Base-by-base conservation (phyloP, 1,140 invertebrate species). In the Danaus plexippus region DNA sequence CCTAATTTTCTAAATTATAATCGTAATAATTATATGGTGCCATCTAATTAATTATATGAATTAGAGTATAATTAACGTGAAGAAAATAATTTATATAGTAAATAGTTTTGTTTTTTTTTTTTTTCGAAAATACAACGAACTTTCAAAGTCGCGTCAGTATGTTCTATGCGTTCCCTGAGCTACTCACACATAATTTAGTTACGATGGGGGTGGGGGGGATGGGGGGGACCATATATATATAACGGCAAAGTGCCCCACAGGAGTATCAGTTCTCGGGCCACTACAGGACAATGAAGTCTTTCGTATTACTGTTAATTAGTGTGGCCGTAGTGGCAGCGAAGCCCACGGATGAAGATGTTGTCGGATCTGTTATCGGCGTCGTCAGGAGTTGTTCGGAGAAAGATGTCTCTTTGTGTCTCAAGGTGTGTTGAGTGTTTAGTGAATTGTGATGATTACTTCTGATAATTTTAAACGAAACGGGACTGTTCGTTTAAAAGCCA, bases 381-480 rank as follows among this genome's bases (percentile, higher is more conserved):
- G 87, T 92, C 55, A 90, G 91, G 77, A 89, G 90, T 54, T 93
- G 93, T 72, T 90, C 90, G 22, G 91, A 93, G 52, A 87, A 91
- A 61, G 91, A 92, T 57, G 80, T 94, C 60, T 86, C 91, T 40
- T 88, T 93, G 72, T 95, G 94, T 70, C 82, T 95, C 56, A 95
- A 95, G 88, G 91, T 86, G 80, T 84, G 81, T 78, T 40, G 12
- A 57, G 65, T 54, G 52, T 54, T 52, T 57, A 51, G 53, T 59
- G 52, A 52, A 32, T 42, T 53, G 48, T 64, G 53, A 22, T 49
- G 10, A 52, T 22, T 32, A 18, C 22, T 52, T 42, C 22, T 32
- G 7, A 32, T 32, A 32, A 32, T 32, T 32, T 32, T 0, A 32
- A 32, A 32, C 22, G 22, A 32, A 32, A 32, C 5, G 22, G 22